Evolutionary conservation across 53 echinoderm and acorn worm genomes (phyloP).

Genomic region (Echinarachnius parma): DNA sequence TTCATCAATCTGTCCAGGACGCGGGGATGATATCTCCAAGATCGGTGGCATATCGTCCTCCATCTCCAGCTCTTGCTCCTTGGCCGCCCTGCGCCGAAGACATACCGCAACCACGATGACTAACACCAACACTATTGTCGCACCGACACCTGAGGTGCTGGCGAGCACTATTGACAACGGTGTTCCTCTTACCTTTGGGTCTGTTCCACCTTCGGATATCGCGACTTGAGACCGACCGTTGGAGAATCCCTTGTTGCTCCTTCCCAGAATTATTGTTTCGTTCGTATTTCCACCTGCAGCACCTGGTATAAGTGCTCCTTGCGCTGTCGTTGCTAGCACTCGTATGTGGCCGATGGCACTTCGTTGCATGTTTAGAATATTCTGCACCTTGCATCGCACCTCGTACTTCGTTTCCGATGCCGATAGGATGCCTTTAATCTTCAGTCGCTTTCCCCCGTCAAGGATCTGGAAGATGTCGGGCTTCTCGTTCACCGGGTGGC

Average conservation of each 20-base stretch:
- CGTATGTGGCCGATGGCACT: conserved; percentile 27
- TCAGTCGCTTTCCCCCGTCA: conserved; percentile 56
- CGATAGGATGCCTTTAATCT: conserved; percentile 36
- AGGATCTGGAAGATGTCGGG: conserved; percentile 55
- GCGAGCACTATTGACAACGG: conserved; percentile 33
- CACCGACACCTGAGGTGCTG: conserved; percentile 21
- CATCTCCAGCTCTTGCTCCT: conserved; percentile 13
- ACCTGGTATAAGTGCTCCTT: background rate
- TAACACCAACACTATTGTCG: conserved; percentile 15
- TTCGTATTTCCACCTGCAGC: background rate
- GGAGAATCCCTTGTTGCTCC: conserved; percentile 9
- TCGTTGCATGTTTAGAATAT: conserved; percentile 33
- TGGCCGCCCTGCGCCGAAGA: conserved; percentile 26
- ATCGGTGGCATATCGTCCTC: conserved; percentile 8
- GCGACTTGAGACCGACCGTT: conserved; percentile 4
- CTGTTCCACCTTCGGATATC: conserved; percentile 15
- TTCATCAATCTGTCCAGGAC: conserved; percentile 6
- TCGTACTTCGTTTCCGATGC: conserved; percentile 17
- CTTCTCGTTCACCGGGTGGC: conserved; percentile 65
- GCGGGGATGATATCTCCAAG: conserved; percentile 19
- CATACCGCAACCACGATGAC: conserved; percentile 13
- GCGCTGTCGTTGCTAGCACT: background rate
- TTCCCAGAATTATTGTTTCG: background rate
- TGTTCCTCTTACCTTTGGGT: conserved; percentile 18
- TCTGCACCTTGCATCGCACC: conserved; percentile 27